Base-by-base conservation (phyloP, 2,797 vertebrate species). In the Lacerta bilineata region DNA sequence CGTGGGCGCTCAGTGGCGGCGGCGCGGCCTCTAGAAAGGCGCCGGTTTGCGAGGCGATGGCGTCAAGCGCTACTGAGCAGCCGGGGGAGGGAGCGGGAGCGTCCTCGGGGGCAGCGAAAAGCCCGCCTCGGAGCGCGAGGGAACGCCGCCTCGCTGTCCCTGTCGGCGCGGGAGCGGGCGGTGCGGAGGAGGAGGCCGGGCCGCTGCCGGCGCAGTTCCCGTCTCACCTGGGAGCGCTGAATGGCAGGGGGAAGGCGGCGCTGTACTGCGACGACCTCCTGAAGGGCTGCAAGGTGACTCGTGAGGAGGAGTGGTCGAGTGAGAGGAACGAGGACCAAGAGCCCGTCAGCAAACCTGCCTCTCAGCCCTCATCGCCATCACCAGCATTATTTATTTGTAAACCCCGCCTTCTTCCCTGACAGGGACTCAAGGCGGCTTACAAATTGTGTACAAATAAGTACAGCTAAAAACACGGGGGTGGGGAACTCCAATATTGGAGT, bases 181-280 rank as follows among this genome's bases (percentile, higher is more conserved):
- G 4, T 1, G 55, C 27, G n/a, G 78, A 39, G 17, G 66, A 78
- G 1, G 91, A 88, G 71, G 95, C 95, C n/a, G 92, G 80, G 64
- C 93, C 93, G 0, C 81, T 96, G 93, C 96, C 96, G 0, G 78
- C 80, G 0, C 80, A 95, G 43, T 95, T 91, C 41, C 61, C 75
- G 66, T 94, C 94, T 1, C 88, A 93, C 20, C 84, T 95, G 90
- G 33, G 91, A 17, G 84, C 88, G 2, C 87, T 95, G 93, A 91
- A 90, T 43, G 93, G 93, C 33, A 82, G 91, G 7, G 95, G 96
- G 88, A 95, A 91, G 91, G 94, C 94, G 92, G 93, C 89, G 18
- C 89, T 97, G 29, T 96, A 95, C n/a, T 97, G 96, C 84, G 96
- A 97, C 79, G 17, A 84, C 36, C 93, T 97, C 84, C 91, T 97